Conservation (phyloP, 2,797 vertebrate genomes). For the Odontamblyopus rebecca region DNA sequence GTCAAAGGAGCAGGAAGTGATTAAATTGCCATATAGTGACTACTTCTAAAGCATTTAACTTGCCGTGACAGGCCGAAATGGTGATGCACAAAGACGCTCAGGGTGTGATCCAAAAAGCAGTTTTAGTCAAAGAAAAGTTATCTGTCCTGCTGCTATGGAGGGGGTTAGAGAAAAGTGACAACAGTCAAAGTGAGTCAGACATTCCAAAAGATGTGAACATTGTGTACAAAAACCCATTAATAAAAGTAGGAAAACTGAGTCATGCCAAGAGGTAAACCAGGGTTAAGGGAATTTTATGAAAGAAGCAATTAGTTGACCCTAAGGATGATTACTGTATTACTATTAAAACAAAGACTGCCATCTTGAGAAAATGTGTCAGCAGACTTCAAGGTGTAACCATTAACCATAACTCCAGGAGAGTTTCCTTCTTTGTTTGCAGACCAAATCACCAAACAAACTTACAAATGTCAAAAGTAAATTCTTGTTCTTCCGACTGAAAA, state of each 20-base stretch:
- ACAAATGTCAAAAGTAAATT: neutral
- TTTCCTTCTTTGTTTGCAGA: neutral
- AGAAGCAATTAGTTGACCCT: neutral
- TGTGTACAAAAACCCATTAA: constrained; percentile 23
- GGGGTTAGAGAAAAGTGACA: constrained; percentile 16
- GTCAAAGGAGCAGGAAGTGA: constrained; percentile 56
- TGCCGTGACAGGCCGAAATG: constrained; percentile 42
- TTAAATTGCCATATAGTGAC: constrained; percentile 57
- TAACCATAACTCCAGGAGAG: too few species aligned
- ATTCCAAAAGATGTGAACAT: constrained; percentile 28
- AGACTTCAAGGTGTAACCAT: too few species aligned
- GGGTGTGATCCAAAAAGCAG: constrained; percentile 10
- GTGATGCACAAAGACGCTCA: constrained; percentile 29
- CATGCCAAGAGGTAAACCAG: constrained; percentile 21
- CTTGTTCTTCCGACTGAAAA: neutral
- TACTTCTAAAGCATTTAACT: constrained; percentile 55
- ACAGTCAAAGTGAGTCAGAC: constrained; percentile 27
- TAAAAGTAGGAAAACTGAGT: constrained; percentile 34
- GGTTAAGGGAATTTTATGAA: constrained; percentile 10
- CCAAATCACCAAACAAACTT: neutral
- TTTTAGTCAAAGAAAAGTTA: constrained; percentile 33
- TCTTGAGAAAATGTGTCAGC: too few species aligned
- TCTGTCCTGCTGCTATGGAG: constrained; percentile 27
- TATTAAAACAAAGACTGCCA: too few species aligned
- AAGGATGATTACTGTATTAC: too few species aligned